Evolutionary conservation across 2,113 vertebrate species (phyloP).

Genomic region (Albula goreensis): DNA sequence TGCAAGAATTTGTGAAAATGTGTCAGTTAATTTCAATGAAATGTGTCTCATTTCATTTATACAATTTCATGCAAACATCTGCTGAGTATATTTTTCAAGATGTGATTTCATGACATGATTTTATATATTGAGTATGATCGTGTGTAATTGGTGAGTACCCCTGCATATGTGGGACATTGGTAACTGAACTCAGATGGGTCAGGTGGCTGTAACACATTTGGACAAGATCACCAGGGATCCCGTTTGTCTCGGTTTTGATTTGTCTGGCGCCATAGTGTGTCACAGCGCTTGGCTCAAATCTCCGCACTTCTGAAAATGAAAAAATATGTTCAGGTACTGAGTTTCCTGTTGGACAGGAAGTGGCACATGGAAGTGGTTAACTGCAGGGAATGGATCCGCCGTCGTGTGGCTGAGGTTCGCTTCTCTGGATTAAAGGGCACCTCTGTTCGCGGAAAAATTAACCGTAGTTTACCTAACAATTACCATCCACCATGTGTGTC

Average conservation of each 20-base stretch:
- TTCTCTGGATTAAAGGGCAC: neutral
- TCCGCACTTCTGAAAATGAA: neutral
- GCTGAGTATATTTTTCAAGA: neutral
- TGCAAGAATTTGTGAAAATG: too few relatives aligned
- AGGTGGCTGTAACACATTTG: neutral
- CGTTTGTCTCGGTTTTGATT: slow-evolving; percentile 4
- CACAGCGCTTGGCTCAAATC: slow-evolving; percentile 6
- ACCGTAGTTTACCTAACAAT: neutral
- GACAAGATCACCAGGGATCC: neutral
- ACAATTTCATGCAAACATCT: too few relatives aligned
- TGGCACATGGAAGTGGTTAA: slow-evolving; percentile 29
- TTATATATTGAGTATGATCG: neutral
- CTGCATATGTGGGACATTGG: neutral
- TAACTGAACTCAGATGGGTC: neutral
- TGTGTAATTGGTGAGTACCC: neutral
- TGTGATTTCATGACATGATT: neutral
- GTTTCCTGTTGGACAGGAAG: slow-evolving; percentile 15
- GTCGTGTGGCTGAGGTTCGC: neutral
- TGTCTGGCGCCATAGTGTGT: slow-evolving; percentile 16
- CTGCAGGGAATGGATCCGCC: neutral
- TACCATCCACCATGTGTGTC: neutral
- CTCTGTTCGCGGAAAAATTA: neutral
- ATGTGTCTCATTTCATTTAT: too few relatives aligned
- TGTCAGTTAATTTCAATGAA: too few relatives aligned
- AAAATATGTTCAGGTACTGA: neutral